Percentiles rank a stretch among this genome's conserved stretches.
Evolutionary conservation across 2,888 invertebrate species (phyloP).

Genomic region (Eilema sororculum): DNA sequence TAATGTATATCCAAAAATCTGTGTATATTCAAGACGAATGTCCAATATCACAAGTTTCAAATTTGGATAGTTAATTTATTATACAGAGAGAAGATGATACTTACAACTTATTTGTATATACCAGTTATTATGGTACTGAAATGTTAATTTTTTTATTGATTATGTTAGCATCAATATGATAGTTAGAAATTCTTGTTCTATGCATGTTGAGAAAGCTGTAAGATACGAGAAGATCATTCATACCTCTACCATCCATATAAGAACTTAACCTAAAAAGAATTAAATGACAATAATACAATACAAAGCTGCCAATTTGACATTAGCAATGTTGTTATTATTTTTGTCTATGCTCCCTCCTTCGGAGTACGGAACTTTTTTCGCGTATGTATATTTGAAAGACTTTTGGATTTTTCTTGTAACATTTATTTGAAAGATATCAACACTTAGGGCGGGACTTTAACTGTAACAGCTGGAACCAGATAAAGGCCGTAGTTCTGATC

Average conservation of each 20-base stretch:
- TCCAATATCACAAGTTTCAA: not conserved
- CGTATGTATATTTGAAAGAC: not conserved
- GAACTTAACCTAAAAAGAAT: not conserved
- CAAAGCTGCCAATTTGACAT: not conserved
- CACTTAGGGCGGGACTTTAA: no score
- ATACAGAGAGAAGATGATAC: not conserved
- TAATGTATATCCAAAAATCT: not conserved
- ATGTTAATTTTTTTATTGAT: not conserved
- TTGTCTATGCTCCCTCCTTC: not conserved
- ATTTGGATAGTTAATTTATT: not conserved
- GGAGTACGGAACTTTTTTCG: not conserved
- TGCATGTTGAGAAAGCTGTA: not conserved
- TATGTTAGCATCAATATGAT: not conserved
- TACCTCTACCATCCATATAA: conserved; percentile 2
- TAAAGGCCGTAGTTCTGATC: no score
- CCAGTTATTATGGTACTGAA: not conserved
- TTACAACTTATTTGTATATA: not conserved
- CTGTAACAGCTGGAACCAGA: no score
- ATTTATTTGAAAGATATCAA: no score
- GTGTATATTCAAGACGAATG: not conserved
- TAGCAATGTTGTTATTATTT: not conserved
- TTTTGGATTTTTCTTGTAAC: no score
- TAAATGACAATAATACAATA: not conserved
- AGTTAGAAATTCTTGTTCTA: not conserved
- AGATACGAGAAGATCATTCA: not conserved